Percentiles rank a stretch among this genome's conserved stretches.
phyloP scores from a whole-genome alignment of 2,797 vertebrate genomes.

The Naso thynnoides region DNA sequence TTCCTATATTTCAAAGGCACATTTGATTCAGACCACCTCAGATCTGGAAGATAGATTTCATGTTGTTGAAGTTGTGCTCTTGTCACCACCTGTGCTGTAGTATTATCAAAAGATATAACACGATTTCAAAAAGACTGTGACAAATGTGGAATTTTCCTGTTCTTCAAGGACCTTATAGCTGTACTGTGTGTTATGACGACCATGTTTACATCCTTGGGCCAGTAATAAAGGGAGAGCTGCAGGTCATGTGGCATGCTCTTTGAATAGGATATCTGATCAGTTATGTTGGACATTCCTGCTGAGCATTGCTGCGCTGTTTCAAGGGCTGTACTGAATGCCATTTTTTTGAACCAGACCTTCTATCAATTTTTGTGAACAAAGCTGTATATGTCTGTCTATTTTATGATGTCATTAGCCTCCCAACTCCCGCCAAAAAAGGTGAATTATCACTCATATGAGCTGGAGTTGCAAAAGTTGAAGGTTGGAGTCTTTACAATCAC shows the following conservation, averaged over 20 bases:
- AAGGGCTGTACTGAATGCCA: no score
- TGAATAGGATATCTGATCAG: constrained; percentile 15
- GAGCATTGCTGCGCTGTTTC: not conserved
- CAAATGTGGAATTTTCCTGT: constrained; percentile 19
- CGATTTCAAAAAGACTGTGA: not conserved
- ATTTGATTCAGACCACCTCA: not conserved
- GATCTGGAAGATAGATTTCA: not conserved
- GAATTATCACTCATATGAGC: no score
- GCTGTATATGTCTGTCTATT: no score
- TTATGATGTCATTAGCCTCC: no score
- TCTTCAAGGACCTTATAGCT: constrained; percentile 41
- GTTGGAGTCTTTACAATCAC: no score
- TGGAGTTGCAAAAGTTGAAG: no score
- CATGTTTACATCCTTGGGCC: constrained; percentile 6
- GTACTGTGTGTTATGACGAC: not conserved
- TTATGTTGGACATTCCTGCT: constrained; percentile 8
- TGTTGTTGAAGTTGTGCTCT: not conserved
- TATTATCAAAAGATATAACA: not conserved
- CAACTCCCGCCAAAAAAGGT: no score
- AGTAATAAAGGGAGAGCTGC: constrained; percentile 15
- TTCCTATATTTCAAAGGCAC: not conserved
- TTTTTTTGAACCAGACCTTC: no score
- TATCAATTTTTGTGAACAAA: no score
- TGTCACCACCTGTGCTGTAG: not conserved
- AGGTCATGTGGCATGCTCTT: constrained; percentile 20